phyloP scores from a whole-genome alignment of 2,888 invertebrate species.

The Heliconius erato region DNA sequence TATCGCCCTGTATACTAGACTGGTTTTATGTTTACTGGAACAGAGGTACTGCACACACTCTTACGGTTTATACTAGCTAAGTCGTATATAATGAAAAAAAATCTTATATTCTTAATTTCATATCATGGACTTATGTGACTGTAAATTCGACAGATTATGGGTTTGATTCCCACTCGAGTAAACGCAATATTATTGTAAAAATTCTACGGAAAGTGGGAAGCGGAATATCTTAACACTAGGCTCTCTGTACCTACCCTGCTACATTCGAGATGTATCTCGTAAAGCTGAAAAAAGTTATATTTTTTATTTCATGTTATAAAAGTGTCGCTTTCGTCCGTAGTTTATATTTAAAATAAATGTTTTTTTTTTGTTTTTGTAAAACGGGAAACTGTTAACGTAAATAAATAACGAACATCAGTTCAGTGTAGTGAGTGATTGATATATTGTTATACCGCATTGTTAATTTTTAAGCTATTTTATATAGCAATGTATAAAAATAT shows the following conservation, averaged over 20 bases:
- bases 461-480: neutral
- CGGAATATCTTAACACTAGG: no score
- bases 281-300: no score
- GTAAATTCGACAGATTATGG: no score
- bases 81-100: neutral
- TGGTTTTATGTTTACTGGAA: constrained; percentile 35
- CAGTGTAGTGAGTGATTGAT: neutral
- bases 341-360: neutral
- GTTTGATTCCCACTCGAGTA: no score
- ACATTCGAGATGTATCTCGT: no score
- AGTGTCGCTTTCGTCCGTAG: neutral
- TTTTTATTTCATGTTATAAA: neutral
- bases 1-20: constrained; percentile 52
- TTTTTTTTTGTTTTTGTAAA: neutral
- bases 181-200: no score
- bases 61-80: neutral
- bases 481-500: no score
- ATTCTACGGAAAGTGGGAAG: no score
- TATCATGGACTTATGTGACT: no score
- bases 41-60: constrained; percentile 8
- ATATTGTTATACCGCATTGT: neutral
- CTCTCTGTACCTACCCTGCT: no score
- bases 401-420: neutral
- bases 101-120: neutral
- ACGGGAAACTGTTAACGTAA: neutral